Percentiles rank a stretch among this genome's conserved stretches.
phyloP scores from a whole-genome alignment of 1,140 invertebrate species.

The Nylanderia fulva region DNA sequence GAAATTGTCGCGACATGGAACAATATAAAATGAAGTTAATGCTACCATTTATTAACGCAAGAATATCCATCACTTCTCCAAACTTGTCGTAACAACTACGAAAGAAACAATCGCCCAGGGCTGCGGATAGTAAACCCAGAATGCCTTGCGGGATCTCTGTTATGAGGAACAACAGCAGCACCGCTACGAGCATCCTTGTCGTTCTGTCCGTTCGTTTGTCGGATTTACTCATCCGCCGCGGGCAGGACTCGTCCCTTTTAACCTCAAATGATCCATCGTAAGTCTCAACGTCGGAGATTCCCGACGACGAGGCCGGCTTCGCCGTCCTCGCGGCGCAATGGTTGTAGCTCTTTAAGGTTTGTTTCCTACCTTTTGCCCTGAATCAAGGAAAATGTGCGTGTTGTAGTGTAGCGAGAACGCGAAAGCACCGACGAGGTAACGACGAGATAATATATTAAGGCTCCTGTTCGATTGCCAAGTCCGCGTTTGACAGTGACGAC shows the following conservation, averaged over 20 bases:
- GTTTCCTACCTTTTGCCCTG: conserved; percentile 89
- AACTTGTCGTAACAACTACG: conserved; percentile 91
- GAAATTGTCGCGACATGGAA: conserved; percentile 97
- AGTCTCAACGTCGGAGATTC: background rate
- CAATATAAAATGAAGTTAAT: conserved; percentile 98
- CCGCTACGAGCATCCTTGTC: conserved; percentile 95
- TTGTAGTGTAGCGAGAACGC: too few relatives aligned
- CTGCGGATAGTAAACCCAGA: conserved; percentile 90
- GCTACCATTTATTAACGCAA: conserved; percentile 96
- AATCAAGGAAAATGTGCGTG: too few relatives aligned
- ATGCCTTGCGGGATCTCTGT: conserved; percentile 95
- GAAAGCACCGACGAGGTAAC: too few relatives aligned
- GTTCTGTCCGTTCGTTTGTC: conserved; percentile 93
- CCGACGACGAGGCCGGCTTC: background rate
- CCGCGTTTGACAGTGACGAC: too few relatives aligned
- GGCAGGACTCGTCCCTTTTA: background rate
- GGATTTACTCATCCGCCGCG: conserved; percentile 86
- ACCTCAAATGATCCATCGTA: background rate
- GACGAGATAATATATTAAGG: too few relatives aligned
- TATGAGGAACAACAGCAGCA: conserved; percentile 93
- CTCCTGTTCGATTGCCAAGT: too few relatives aligned
- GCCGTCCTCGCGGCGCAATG: conserved; percentile 73
- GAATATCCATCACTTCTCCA: conserved; percentile 96
- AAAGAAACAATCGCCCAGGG: conserved; percentile 91
- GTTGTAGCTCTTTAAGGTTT: conserved; percentile 89